Conservation (phyloP, 2,113 vertebrate genomes). For the Epinephelus cyanopodus region DNA sequence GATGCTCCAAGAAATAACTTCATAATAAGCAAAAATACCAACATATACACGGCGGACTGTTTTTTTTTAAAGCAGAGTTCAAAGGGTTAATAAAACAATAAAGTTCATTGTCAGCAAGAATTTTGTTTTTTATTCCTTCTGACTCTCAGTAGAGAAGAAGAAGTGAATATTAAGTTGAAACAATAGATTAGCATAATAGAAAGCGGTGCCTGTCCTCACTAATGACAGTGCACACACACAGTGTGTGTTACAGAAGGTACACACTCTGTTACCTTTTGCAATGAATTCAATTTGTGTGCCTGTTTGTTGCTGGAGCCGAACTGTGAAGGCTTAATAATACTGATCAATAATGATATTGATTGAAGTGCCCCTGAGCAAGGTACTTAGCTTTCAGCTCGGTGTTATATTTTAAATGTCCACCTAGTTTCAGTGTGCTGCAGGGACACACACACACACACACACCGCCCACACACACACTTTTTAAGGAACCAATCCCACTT, state of each 20-base stretch:
- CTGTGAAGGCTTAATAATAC: conserved; percentile 16
- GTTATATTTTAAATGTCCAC: not conserved
- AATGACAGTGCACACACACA: not conserved
- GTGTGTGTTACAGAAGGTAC: not conserved
- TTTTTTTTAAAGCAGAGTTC: too few relatives aligned
- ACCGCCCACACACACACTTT: not conserved
- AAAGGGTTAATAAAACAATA: not conserved
- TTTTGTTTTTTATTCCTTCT: not conserved
- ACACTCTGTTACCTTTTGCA: not conserved
- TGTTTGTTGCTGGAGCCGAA: not conserved
- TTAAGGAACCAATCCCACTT: not conserved
- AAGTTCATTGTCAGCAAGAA: not conserved
- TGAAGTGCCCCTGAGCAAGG: not conserved
- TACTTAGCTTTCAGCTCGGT: not conserved
- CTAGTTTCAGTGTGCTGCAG: not conserved
- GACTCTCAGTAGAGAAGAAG: not conserved
- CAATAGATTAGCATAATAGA: not conserved
- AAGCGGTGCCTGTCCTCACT: conserved; percentile 8
- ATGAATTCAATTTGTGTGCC: not conserved
- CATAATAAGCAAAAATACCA: too few relatives aligned
- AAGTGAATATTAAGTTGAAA: not conserved
- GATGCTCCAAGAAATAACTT: too few relatives aligned
- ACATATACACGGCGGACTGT: too few relatives aligned
- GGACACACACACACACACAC: not conserved
- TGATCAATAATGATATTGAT: conserved; percentile 24